A percentile compares a stretch with the other conserved stretches of the same genome.
Conservation (phyloP, 2,888 invertebrate species). For the Trachelus tabidus region DNA sequence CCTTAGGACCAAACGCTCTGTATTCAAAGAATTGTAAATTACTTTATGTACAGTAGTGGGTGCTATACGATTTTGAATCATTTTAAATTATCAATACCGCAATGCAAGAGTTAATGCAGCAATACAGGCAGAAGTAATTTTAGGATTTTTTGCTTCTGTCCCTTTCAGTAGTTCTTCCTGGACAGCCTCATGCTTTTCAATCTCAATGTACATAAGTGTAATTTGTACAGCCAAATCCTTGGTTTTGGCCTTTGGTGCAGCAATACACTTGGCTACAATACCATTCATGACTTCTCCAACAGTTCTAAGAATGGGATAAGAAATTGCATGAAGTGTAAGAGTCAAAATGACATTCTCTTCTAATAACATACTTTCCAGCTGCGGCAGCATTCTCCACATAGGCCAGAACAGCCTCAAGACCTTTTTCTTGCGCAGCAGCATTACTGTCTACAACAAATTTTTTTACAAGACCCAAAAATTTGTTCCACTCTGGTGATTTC, state of each 20-base stretch:
- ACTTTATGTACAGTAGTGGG: neutral
- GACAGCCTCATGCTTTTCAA: constrained; percentile 92
- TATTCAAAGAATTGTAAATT: constrained; percentile 16
- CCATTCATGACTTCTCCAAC: constrained; percentile 90
- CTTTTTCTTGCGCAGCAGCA: constrained; percentile 96
- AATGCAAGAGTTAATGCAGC: constrained; percentile 80
- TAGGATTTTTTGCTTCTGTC: constrained; percentile 95
- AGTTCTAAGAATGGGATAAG: constrained; percentile 68
- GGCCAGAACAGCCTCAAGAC: constrained; percentile 89
- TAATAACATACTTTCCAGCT: constrained; percentile 77
- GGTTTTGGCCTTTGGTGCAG: constrained; percentile 90
- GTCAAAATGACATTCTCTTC: neutral
- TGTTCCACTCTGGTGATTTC: constrained; percentile 93
- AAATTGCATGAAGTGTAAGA: neutral
- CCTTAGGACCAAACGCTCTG: constrained; percentile 92
- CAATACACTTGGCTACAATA: constrained; percentile 91
- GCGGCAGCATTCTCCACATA: constrained; percentile 91
- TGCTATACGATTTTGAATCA: constrained; percentile 4
- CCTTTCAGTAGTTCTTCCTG: constrained; percentile 93
- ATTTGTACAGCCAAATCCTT: constrained; percentile 92
- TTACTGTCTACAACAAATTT: constrained; percentile 96
- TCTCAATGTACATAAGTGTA: constrained; percentile 93
- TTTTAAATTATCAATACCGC: constrained; percentile 60
- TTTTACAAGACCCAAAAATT: constrained; percentile 89
- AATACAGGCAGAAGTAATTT: constrained; percentile 89